phyloP scores from a whole-genome alignment of 1,140 invertebrate species.

The Lordiphosa mommai region DNA sequence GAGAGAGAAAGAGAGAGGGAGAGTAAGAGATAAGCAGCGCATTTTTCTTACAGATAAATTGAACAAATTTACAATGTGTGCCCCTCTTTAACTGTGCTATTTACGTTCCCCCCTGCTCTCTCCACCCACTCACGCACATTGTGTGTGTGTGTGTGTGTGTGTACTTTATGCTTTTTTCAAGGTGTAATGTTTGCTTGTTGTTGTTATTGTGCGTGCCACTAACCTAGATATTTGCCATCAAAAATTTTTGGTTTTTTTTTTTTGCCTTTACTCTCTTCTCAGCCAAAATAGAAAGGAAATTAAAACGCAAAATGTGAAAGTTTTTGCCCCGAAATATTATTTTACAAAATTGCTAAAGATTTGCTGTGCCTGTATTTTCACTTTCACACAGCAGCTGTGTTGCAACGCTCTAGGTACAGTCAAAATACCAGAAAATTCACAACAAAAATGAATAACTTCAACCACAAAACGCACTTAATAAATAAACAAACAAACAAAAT shows the following conservation, averaged over 20 bases:
- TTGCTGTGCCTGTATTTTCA: background rate
- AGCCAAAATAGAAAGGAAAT: conserved; percentile 52
- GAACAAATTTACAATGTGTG: conserved; percentile 39
- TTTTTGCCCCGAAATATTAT: conserved; percentile 12
- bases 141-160: background rate
- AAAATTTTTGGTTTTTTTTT: conserved; percentile 18
- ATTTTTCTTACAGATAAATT: conserved; percentile 28
- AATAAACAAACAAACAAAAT: no score
- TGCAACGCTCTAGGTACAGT: no score
- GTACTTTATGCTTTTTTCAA: conserved; percentile 24
- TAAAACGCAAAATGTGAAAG: conserved; percentile 61
- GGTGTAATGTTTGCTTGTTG: conserved; percentile 31
- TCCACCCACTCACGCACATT: conserved; percentile 1
- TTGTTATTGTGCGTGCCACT: conserved; percentile 39
- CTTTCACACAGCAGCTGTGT: background rate
- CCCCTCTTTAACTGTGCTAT: conserved; percentile 10
- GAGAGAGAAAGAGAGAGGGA: conserved; percentile 9
- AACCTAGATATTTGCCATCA: conserved; percentile 46
- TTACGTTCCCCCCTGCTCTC: conserved; percentile 1
- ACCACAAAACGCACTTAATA: no score
- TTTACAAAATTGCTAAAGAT: no score
- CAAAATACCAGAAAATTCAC: no score
- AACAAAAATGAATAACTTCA: no score
- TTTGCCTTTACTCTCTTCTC: conserved; percentile 3
- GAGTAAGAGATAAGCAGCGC: conserved; percentile 11